Conservation (phyloP, 2,888 invertebrate species). For the Cantharis rufa region DNA sequence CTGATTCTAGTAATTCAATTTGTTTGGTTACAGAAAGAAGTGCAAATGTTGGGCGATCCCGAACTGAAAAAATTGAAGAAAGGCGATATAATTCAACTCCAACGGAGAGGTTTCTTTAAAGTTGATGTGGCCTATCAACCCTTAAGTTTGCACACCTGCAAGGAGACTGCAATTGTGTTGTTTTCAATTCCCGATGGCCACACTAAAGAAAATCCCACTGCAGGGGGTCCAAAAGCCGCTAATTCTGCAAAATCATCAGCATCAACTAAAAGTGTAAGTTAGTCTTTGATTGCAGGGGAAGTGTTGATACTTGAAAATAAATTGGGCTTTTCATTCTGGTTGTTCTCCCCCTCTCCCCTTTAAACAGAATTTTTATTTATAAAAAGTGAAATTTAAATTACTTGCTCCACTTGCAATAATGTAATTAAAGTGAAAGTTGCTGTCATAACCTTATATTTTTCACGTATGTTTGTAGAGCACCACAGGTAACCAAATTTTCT, state of each 20-base stretch:
- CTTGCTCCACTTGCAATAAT: not conserved
- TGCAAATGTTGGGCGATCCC: slow-evolving; percentile 88
- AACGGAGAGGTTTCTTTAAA: slow-evolving; percentile 93
- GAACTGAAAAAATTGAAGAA: slow-evolving; percentile 78
- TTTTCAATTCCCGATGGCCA: slow-evolving; percentile 96
- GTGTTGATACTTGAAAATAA: too few relatives aligned
- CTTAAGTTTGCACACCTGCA: slow-evolving; percentile 69
- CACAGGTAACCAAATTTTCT: not conserved
- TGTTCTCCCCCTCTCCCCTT: too few relatives aligned
- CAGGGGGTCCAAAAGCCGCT: slow-evolving; percentile 49
- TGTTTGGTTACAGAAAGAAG: slow-evolving; percentile 66
- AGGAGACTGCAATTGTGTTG: slow-evolving; percentile 77
- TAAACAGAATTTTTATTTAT: too few relatives aligned
- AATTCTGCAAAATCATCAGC: slow-evolving; percentile 11
- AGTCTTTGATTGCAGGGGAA: too few relatives aligned
- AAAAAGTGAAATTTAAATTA: not conserved
- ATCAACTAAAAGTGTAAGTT: not conserved
- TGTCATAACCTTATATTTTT: not conserved
- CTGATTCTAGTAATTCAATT: not conserved
- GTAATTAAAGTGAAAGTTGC: not conserved
- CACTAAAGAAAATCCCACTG: slow-evolving; percentile 72
- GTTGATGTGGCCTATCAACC: slow-evolving; percentile 81
- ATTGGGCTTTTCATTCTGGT: too few relatives aligned
- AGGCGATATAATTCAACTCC: slow-evolving; percentile 95
- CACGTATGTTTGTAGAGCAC: not conserved